Base-by-base conservation (phyloP, 2,888 invertebrate species). In the Actias luna region DNA sequence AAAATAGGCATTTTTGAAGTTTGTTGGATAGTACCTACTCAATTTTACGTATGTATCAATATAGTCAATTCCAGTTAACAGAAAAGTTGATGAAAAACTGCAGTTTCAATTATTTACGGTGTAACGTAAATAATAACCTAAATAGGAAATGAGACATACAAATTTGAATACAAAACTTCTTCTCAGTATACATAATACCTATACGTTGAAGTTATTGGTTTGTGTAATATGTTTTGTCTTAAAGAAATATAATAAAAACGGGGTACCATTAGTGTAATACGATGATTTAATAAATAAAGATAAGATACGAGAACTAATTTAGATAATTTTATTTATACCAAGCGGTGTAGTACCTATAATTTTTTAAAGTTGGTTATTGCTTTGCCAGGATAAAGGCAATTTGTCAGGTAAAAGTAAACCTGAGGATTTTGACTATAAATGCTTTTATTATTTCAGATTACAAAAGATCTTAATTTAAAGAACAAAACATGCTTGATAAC, bases 401-500 rank as follows among this genome's bases (percentile, higher is more conserved):
- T 2, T 33, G 33, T 7, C 8, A 33, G 3, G 33, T 33, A 33
- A 12, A 33, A 33, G 33, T 33, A 33, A 5, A 7, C 33, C 33
- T 33, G 8, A 7, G 36, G 12, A 16, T 39, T 39, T 14, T 16
- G 5, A 16, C 22, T 22, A 46, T 8, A 46, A 22, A 7, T 10
- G 3, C 4, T 12, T 46, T 25, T 22, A 36, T 57, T 63, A 79
- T 81, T 36, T 72, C 16, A 94, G 91, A 94, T 98, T 25, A 87
- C 96, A 2, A 96, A 97, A 79, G 97, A 97, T 14, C 87, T 96
- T 70, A 97, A 99, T 84, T 90, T 99, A 65, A 94, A 95, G 58
- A 95, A 95, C 2, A 97, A 96, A 86, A 92, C 96, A 62, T 98
- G 97, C 8, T 86, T 99, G 14, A 94, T 99, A 42, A 99, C 99